Percentiles rank a stretch among this genome's conserved stretches.
phyloP scores from a whole-genome alignment of 2,113 vertebrate species.

The Indicator maculatus region DNA sequence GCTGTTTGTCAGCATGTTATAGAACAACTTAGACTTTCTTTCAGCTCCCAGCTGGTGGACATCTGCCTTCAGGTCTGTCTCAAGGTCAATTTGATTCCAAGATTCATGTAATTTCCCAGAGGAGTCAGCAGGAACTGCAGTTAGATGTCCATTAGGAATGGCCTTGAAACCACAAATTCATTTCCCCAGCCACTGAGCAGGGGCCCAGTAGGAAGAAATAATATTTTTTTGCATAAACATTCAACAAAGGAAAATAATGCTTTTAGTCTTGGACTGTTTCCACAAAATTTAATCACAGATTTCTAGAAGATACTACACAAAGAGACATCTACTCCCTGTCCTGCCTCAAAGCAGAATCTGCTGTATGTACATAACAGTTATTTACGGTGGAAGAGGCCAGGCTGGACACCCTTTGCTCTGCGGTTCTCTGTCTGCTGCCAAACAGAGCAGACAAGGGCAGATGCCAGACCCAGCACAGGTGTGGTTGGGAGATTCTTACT shows the following conservation, averaged over 20 bases:
- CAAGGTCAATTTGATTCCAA: not conserved
- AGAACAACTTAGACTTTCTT: not conserved
- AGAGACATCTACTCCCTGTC: not conserved
- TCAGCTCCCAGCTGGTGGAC: not conserved
- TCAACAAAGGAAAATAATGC: not conserved
- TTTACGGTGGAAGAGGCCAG: not conserved
- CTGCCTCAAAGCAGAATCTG: not conserved
- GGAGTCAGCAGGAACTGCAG: not conserved
- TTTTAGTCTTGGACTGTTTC: not conserved
- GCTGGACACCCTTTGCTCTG: not conserved
- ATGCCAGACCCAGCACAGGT: not conserved
- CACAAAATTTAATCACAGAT: not conserved
- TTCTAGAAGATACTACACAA: not conserved
- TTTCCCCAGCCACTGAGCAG: not conserved
- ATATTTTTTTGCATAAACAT: not conserved
- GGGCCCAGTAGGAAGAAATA: not conserved
- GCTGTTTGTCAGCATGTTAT: not conserved
- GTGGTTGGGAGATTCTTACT: not conserved
- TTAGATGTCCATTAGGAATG: not conserved
- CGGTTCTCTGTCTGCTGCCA: not conserved
- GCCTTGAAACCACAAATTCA: not conserved
- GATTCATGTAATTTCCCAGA: not conserved
- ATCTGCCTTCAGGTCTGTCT: not conserved
- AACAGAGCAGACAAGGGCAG: not conserved
- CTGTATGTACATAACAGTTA: not conserved